Base-by-base conservation (phyloP, 2,113 vertebrate genomes). In the Poeciliopsis prolifica region DNA sequence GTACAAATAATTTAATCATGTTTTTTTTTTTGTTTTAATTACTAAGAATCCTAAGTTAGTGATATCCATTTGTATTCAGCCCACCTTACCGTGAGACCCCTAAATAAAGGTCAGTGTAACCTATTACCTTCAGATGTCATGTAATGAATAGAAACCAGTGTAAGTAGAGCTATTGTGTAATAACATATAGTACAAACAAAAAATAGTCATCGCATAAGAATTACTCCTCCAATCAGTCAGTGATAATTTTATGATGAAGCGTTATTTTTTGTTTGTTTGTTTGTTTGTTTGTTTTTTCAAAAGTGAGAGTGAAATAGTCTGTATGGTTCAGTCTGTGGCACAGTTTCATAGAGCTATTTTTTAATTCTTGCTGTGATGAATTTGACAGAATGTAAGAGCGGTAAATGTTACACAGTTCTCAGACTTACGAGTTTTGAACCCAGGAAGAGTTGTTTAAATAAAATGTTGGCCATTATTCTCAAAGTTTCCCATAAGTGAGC, bases 401-500 rank as follows among this genome's bases (percentile, higher is more conserved):
- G 17, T 54, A 54, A 54, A 35, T 17, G 17, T 9, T 12, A 63
- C 26, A 61, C 30, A 75, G 66, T 15, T 22, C 54, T 26, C 26
- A 62, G 28, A 29, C 31, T 66, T 64, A 54, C 10, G 33, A 26
- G 22, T 30, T 29, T 70, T 37, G 31, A 37, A 66, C 37, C 65
- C n/a, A 66, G 40, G 26, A 74, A 42, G 22, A 77, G 28, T 65
- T 72, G 17, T 79, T 74, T 77, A 30, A 66, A 60, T 3, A 12
- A 40, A 54, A 64, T 80, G 69, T 60, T 33, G 44, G 54, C 72
- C 40, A 51, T 87, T 79, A 61, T 72, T 42, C 58, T 73, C 9
- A 0, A 71, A 76, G 70, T 68, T 65, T 62, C 70, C 33, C 76
- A 68, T 72, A 77, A 78, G 72, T 72, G 72, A 79, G 77, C 70